Evolutionary conservation across 2,888 invertebrate species (phyloP).

Genomic region (Cryptus armator): DNA sequence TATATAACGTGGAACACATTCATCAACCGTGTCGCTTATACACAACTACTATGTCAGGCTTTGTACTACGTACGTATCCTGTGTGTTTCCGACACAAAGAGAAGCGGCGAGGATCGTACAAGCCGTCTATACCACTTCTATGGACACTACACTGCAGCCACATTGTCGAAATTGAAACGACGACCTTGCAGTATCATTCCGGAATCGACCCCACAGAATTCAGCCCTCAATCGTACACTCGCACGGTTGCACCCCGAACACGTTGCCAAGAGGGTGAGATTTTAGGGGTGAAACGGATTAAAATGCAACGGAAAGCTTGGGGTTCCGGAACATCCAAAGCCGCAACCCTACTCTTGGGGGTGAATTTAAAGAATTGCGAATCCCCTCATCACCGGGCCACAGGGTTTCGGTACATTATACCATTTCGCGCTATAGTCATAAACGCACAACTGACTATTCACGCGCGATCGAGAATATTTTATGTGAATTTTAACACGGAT

Average conservation of each 20-base stretch:
- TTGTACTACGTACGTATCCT: not conserved
- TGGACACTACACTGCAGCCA: constrained; percentile 8
- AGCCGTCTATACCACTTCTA: not conserved
- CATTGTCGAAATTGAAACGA: constrained; percentile 59
- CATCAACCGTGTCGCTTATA: constrained; percentile 43
- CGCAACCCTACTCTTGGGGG: constrained; percentile 40
- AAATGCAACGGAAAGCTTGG: constrained; percentile 71
- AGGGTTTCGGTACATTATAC: not conserved
- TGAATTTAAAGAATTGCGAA: constrained; percentile 69
- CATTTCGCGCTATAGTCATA: not conserved
- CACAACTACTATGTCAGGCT: not conserved
- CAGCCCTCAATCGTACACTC: constrained; percentile 25
- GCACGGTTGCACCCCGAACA: constrained; percentile 37
- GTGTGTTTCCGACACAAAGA: constrained; percentile 24
- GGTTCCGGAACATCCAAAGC: constrained; percentile 42
- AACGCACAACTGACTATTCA: not conserved
- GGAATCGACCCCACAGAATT: constrained; percentile 51
- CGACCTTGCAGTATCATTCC: constrained; percentile 52
- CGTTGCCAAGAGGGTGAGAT: constrained; percentile 64
- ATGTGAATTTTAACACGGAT: not conserved
- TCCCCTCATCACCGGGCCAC: not conserved
- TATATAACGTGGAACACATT: constrained; percentile 31
- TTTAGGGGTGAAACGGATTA: constrained; percentile 71
- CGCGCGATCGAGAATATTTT: not conserved
- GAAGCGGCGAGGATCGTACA: constrained; percentile 7